Percentiles rank a stretch among this genome's conserved stretches.
These are phyloP conservation scores for Pristionchus maxplancki DNA, from an alignment of 2,888 invertebrate species.

Conservation along the genomic window DNA sequence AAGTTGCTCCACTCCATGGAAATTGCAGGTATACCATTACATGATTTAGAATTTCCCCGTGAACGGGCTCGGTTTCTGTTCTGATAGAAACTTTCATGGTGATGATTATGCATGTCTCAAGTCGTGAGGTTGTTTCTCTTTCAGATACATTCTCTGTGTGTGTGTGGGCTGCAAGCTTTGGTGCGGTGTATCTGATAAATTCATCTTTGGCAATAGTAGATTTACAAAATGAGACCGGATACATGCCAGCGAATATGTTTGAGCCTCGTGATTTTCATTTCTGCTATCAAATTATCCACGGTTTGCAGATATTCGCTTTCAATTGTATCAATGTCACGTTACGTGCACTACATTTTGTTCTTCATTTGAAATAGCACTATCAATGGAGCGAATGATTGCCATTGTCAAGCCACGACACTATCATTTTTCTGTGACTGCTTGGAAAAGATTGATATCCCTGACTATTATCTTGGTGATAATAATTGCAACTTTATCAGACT, in stretches of 20 bases:
- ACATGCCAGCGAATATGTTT: background rate
- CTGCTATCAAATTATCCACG: background rate
- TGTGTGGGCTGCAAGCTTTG: background rate
- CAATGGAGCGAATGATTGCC: background rate
- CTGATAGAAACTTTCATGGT: too few relatives aligned
- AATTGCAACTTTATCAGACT: too few relatives aligned
- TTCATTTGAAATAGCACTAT: background rate
- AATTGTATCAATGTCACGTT: background rate
- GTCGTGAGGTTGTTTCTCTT: too few relatives aligned
- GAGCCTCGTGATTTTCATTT: background rate
- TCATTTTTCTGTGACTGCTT: background rate
- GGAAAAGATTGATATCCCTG: background rate
- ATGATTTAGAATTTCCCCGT: too few relatives aligned
- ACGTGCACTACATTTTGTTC: background rate
- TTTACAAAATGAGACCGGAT: background rate
- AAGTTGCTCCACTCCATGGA: background rate
- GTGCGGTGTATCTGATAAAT: background rate
- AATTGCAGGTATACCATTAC: background rate
- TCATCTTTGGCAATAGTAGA: background rate
- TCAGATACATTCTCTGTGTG: background rate
- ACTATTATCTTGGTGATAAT: background rate
- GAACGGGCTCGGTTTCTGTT: too few relatives aligned
- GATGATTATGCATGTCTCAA: too few relatives aligned
- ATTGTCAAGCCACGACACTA: background rate
- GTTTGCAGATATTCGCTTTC: background rate